Percentiles rank a stretch among this genome's conserved stretches.
These are phyloP conservation scores for Carassius auratus DNA, from an alignment of 2,113 vertebrate species.

Conservation along the genomic window DNA sequence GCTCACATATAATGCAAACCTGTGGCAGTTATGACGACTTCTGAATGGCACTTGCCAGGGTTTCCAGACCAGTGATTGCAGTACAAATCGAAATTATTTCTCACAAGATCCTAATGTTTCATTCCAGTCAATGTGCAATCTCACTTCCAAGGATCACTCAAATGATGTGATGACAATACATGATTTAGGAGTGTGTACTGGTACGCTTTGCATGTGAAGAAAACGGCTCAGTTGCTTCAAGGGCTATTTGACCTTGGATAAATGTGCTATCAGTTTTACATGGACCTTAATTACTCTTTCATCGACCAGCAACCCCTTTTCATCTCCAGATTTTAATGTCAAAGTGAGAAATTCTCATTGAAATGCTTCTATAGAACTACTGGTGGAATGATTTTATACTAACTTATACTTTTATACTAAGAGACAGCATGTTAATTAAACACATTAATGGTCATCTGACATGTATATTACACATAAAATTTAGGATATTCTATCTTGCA, in stretches of 20 bases:
- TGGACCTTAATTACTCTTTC: constrained; percentile 56
- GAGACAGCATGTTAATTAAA: neutral
- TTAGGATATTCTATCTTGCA: neutral
- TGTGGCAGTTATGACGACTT: constrained; percentile 69
- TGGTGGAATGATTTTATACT: neutral
- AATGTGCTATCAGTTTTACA: constrained; percentile 48
- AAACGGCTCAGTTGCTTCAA: constrained; percentile 50
- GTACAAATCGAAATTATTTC: constrained; percentile 46
- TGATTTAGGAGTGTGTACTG: constrained; percentile 42
- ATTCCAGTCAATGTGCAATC: constrained; percentile 50
- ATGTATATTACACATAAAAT: neutral
- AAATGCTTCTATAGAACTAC: neutral
- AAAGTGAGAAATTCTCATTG: constrained; percentile 43
- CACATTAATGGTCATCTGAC: neutral
- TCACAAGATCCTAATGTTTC: constrained; percentile 54
- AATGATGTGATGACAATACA: constrained; percentile 48
- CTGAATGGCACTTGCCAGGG: constrained; percentile 60
- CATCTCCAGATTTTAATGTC: constrained; percentile 52
- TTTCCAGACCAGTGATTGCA: constrained; percentile 58
- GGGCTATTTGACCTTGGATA: constrained; percentile 53
- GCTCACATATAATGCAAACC: constrained; percentile 61
- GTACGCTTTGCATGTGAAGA: constrained; percentile 45
- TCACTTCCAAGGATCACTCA: constrained; percentile 37
- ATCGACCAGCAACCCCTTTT: constrained; percentile 51
- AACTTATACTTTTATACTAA: neutral